Evolutionary conservation across 2,797 vertebrate species (phyloP), one percentile per base, ranked within the genome.

Genomic region (Muscicapa striata): DNA sequence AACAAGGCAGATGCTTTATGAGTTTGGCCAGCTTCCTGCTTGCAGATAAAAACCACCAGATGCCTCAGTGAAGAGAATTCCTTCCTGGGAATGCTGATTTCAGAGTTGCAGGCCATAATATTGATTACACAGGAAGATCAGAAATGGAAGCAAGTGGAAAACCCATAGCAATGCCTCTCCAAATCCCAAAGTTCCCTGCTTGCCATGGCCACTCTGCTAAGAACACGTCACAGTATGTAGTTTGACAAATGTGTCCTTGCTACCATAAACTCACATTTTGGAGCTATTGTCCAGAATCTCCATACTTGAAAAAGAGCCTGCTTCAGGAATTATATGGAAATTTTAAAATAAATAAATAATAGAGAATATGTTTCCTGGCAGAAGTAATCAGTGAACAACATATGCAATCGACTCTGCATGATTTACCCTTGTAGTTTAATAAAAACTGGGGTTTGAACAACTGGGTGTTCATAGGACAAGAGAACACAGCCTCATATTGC

Each of bases 171-270:
- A 11, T 59, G 1, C 32, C 70, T 48, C 46, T 38, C 7, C 30
- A 79, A 59, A 79, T 6, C 8, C 48, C 66, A 69, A 16, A 23
- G 1, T 9, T 4, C 64, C 38, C 38, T 30, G 19, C 36, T 54
- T 8, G 11, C 57, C 21, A 11, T 1, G 10, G 54, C 10, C 48
- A 24, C 64, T 54, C 23, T 52, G 21, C n/a, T 52, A 6, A 32
- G 9, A 59, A 15, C 10, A 4, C 1, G 5, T 10, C 41, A 22
- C 18, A 32, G 14, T 0, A 3, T 1, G 3, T 0, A 7, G 22
- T 4, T 24, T 46, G 54, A 43, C 5, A 38, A 36, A 22, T 3
- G 9, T 32, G 23, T 5, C 54, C 70, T 23, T 11, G 13, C 20
- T 8, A 10, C 22, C 27, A 20, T 5, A 14, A 76, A 68, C 30